These are phyloP conservation scores for Papilio gigon DNA, from an alignment of 2,888 invertebrate genomes.

Conservation along the genomic window DNA sequence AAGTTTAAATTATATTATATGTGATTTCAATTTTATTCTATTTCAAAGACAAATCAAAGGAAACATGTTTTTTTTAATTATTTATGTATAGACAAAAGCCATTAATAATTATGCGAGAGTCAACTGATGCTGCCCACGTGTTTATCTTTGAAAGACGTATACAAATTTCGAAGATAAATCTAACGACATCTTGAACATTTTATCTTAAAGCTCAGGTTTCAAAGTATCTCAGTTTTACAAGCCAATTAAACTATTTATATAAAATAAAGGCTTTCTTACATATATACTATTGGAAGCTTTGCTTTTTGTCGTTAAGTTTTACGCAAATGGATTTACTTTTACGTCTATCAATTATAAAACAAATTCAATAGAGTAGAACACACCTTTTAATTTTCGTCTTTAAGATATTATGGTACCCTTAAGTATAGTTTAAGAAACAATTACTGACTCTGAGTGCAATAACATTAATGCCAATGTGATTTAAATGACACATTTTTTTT, in stretches of 20 bases:
- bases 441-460: no score
- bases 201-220: slow-evolving; percentile 47
- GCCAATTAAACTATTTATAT: slow-evolving; percentile 40
- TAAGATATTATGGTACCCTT: no score
- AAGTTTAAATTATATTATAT: no score
- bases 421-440: no score
- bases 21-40: no score
- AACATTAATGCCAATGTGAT: no score
- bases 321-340: not conserved
- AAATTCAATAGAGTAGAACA: not conserved
- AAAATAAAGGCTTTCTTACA: slow-evolving; percentile 11
- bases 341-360: not conserved
- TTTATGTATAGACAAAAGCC: slow-evolving; percentile 44
- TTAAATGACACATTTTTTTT: no score
- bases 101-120: slow-evolving; percentile 49
- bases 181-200: slow-evolving; percentile 51
- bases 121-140: slow-evolving; percentile 47
- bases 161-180: slow-evolving; percentile 56
- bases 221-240: slow-evolving; percentile 33
- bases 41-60: no score
- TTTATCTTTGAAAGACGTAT: slow-evolving; percentile 46
- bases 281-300: not conserved
- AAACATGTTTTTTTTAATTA: no score
- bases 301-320: not conserved
- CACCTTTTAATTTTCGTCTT: no score